phyloP scores from a whole-genome alignment of 2,888 invertebrate genomes.

The Cyrtodaria siliqua region DNA sequence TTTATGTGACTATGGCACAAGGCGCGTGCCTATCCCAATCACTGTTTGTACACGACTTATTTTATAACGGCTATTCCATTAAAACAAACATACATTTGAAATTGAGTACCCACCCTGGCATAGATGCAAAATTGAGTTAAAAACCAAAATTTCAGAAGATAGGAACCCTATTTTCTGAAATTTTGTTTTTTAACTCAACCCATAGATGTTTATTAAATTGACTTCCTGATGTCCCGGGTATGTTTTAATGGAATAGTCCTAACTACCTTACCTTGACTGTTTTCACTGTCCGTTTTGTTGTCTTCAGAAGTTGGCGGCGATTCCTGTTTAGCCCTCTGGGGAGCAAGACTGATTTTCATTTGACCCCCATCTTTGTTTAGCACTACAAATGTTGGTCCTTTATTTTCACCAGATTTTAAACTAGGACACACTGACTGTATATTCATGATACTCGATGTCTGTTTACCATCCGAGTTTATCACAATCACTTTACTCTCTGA shows the following conservation, averaged over 20 bases:
- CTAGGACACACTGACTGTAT: slow-evolving; percentile 79
- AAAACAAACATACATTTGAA: too few relatives aligned
- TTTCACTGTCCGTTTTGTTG: slow-evolving; percentile 36
- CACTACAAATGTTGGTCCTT: slow-evolving; percentile 78
- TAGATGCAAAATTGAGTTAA: too few relatives aligned
- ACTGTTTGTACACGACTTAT: too few relatives aligned
- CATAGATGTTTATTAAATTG: too few relatives aligned
- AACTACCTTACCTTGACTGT: slow-evolving; percentile 22
- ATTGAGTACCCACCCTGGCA: too few relatives aligned
- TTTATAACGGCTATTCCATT: too few relatives aligned
- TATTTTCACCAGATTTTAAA: slow-evolving; percentile 62
- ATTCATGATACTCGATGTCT: slow-evolving; percentile 76
- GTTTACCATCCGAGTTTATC: slow-evolving; percentile 58
- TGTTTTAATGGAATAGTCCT: background rate
- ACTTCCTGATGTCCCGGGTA: too few relatives aligned
- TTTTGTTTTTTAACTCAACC: too few relatives aligned
- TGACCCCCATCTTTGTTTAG: slow-evolving; percentile 80
- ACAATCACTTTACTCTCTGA: slow-evolving; percentile 57
- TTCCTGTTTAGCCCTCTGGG: slow-evolving; percentile 49
- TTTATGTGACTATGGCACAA: too few relatives aligned
- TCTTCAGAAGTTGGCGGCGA: slow-evolving; percentile 50
- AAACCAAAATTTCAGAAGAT: too few relatives aligned
- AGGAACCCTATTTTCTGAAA: too few relatives aligned
- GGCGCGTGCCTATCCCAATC: too few relatives aligned
- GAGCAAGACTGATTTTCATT: slow-evolving; percentile 72